Base-by-base conservation (phyloP, 2,113 vertebrate species). In the Oriolus oriolus region DNA sequence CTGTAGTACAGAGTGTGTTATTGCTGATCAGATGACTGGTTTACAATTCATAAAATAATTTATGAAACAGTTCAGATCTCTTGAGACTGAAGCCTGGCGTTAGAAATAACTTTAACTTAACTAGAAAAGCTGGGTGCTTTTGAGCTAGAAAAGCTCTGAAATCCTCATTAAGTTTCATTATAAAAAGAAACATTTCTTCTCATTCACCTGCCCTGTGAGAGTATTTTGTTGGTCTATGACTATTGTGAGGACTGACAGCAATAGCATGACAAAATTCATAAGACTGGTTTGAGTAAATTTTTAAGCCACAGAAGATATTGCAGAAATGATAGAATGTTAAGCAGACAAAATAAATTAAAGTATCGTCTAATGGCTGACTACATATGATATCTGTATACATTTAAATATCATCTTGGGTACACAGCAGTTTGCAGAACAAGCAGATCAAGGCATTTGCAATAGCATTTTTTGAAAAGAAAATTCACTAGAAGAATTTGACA, bases 371-470 rank as follows among this genome's bases (percentile, higher is more conserved):
- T 65, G 61, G 27, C 61, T 79, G 66, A 77, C 47, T 90, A 54
- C 54, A 66, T 71, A 49, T 31, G 56, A 86, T 71, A 92, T 75
- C 93, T 92, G 76, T 86, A 83, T 84, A 56, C 20, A 9, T 92
- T 93, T 81, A 86, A 74, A 91, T 93, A 82, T 84, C 71, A 90
- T 75, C 90, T 81, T 86, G 83, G 76, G 63, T 88, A 56, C 28
- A 24, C 28, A 94, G 49, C 53, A 89, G 86, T 88, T 95, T 94
- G 73, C 93, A 56, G 71, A 95, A 93, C 86, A 93, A 92, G 77
- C 17, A 94, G 82, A 92, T 82, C 65, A 93, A 95, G 77, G 53
- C 71, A 74, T 70, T n/a, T 71, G n/a, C 33, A 82, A 41, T 22
- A 47, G 10, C 60, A 26, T 85, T 66, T 96, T 68, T 60, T 93